Conservation (phyloP, 2,888 invertebrate species). For the Macrophya alboannulata region DNA sequence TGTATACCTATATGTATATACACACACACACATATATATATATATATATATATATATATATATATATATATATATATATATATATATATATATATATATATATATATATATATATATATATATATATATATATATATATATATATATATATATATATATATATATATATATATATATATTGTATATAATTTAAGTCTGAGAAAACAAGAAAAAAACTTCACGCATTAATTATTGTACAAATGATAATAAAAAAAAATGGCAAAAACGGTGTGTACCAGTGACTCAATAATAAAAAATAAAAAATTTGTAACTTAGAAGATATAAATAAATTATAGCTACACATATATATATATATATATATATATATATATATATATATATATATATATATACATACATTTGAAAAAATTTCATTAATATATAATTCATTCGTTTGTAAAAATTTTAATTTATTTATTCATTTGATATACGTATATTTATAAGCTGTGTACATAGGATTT, state of each 20-base stretch:
- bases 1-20: no score
- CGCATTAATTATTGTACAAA: constrained; percentile 44
- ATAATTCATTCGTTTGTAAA: no score
- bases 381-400: not conserved
- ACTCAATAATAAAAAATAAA: not conserved
- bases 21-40: no score
- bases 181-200: constrained; percentile 42
- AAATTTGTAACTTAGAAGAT: constrained; percentile 34
- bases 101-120: no score
- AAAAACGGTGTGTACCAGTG: constrained; percentile 5
- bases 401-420: no score
- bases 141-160: not conserved
- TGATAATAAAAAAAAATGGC: not conserved
- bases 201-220: not conserved
- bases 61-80: not conserved
- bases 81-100: constrained; percentile 13
- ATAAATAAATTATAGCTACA: constrained; percentile 46
- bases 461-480: no score
- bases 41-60: not conserved
- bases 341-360: constrained; percentile 23
- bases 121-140: no score
- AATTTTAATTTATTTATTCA: not conserved
- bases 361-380: not conserved
- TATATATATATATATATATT: not conserved
- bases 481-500: no score